phyloP scores from a whole-genome alignment of 2,888 invertebrate species.

The Parnassius orleans region DNA sequence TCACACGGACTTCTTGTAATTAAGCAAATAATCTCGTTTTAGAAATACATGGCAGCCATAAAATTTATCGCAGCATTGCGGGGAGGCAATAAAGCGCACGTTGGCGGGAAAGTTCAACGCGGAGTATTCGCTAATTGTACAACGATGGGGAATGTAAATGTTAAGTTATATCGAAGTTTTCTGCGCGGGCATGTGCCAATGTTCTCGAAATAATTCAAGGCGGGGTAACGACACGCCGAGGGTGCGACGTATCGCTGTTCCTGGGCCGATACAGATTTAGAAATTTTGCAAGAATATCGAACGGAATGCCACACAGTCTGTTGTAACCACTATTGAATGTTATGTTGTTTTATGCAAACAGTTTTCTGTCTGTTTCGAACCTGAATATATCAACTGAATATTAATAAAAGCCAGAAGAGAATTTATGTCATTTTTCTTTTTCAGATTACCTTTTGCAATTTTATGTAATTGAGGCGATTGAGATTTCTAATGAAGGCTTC shows the following conservation, averaged over 20 bases:
- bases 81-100: conserved; percentile 3
- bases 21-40: conserved; percentile 1
- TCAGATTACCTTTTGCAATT: too few relatives aligned
- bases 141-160: conserved; percentile 18
- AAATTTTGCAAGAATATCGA: conserved; percentile 43
- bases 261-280: conserved; percentile 46
- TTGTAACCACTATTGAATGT: conserved; percentile 18
- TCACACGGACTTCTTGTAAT: not conserved
- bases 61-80: conserved; percentile 29
- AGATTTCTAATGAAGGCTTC: too few relatives aligned
- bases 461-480: too few relatives aligned
- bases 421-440: too few relatives aligned
- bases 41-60: conserved; percentile 11
- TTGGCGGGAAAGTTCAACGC: conserved; percentile 17
- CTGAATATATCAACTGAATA: too few relatives aligned
- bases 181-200: conserved; percentile 22
- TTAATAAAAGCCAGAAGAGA: too few relatives aligned
- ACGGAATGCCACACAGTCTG: conserved; percentile 59
- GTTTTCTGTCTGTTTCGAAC: too few relatives aligned
- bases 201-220: conserved; percentile 30
- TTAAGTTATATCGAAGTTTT: conserved; percentile 22
- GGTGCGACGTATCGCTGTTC: conserved; percentile 20
- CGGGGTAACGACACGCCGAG: conserved; percentile 24
- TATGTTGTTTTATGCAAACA: too few relatives aligned
- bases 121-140: conserved; percentile 21